Evolutionary conservation across 2,113 vertebrate species (phyloP).

Genomic region (Platycercus adscitus): DNA sequence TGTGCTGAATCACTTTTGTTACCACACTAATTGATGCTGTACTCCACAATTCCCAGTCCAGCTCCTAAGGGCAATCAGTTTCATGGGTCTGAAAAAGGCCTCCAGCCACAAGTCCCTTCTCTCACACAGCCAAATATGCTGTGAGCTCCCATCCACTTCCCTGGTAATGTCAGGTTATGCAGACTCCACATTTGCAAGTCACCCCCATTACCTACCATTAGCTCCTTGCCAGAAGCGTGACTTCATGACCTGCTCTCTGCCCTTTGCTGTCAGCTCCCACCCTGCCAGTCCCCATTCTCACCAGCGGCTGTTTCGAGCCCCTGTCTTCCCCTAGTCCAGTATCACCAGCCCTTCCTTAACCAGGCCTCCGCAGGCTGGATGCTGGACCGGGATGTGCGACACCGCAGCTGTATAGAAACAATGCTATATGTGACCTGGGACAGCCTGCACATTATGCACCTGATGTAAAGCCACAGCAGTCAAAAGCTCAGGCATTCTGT

Average conservation of each 20-base stretch:
- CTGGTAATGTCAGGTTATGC: not conserved
- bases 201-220: not conserved
- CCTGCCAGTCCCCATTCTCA: not conserved
- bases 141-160: not conserved
- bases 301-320: not conserved
- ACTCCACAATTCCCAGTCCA: not conserved
- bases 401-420: rapidly evolving
- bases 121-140: rapidly evolving
- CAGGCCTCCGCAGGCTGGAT: not conserved
- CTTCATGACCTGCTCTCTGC: not conserved
- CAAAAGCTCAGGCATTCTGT: not conserved
- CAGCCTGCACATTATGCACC: not conserved
- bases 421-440: rapidly evolving
- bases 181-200: not conserved
- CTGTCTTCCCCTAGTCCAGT: not conserved
- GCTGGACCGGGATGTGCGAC: not conserved
- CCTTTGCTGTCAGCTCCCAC: not conserved
- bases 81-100: not conserved
- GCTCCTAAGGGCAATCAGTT: not conserved
- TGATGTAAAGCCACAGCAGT: not conserved
- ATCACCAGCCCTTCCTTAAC: not conserved
- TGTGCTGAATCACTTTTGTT: not conserved
- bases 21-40: not conserved
- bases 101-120: not conserved
- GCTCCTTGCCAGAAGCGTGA: not conserved